Conservation (phyloP, 2,888 invertebrate genomes). For the Thalpophila matura region DNA sequence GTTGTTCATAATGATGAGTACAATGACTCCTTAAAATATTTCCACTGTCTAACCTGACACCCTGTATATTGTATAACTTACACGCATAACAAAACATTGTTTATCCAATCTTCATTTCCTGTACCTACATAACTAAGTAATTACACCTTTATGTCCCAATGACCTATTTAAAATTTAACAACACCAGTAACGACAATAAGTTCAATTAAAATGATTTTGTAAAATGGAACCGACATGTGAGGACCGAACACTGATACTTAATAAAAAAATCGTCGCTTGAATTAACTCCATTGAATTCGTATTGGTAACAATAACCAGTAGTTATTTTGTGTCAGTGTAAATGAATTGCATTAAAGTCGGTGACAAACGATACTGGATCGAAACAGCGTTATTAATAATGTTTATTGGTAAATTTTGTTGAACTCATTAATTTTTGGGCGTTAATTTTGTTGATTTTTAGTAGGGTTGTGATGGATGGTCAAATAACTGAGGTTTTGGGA, state of each 20-base stretch:
- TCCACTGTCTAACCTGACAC: too few species aligned
- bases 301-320: slow-evolving; percentile 42
- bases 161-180: slow-evolving; percentile 18
- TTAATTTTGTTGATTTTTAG: slow-evolving; percentile 15
- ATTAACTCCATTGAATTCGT: slow-evolving; percentile 39
- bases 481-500: not conserved
- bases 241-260: slow-evolving; percentile 9
- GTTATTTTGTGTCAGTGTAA: slow-evolving; percentile 43
- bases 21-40: too few species aligned
- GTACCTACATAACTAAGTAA: slow-evolving; percentile 1
- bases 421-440: slow-evolving; percentile 2
- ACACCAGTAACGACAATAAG: slow-evolving; percentile 17
- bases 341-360: slow-evolving; percentile 52
- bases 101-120: not conserved
- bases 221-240: slow-evolving; percentile 23
- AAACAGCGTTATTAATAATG: slow-evolving; percentile 28
- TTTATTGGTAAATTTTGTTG: slow-evolving; percentile 21
- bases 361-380: slow-evolving; percentile 31
- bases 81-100: not conserved
- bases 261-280: slow-evolving; percentile 47
- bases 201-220: slow-evolving; percentile 24
- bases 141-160: not conserved
- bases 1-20: too few species aligned
- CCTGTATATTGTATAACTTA: too few species aligned
- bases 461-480: not conserved